phyloP scores from a whole-genome alignment of 2,888 invertebrate genomes.

The Dicranocentrus wangi region DNA sequence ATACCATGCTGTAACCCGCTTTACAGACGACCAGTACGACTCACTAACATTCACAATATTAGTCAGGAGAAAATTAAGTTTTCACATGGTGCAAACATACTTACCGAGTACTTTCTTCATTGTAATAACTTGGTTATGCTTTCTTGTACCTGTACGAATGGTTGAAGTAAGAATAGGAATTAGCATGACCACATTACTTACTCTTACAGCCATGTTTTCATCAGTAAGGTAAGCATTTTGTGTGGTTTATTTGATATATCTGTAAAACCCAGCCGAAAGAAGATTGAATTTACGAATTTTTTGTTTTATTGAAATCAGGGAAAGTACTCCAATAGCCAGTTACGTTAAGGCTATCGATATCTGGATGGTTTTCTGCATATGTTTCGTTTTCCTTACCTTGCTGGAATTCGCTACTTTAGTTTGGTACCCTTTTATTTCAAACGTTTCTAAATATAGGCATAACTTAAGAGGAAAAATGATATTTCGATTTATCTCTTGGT shows the following conservation, averaged over 20 bases:
- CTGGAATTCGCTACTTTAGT: constrained; percentile 56
- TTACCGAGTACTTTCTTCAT: constrained; percentile 68
- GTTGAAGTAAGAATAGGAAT: constrained; percentile 70
- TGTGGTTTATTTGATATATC: too few relatives aligned
- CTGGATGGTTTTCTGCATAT: too few relatives aligned
- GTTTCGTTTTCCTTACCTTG: constrained; percentile 49
- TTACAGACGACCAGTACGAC: too few relatives aligned
- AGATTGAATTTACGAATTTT: too few relatives aligned
- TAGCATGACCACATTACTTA: constrained; percentile 70
- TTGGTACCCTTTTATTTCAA: constrained; percentile 45
- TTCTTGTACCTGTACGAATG: constrained; percentile 67
- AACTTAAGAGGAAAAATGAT: too few relatives aligned
- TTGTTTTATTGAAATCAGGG: too few relatives aligned
- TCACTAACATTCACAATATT: constrained; percentile 52
- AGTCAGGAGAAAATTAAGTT: constrained; percentile 64
- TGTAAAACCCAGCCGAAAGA: too few relatives aligned
- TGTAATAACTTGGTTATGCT: constrained; percentile 70
- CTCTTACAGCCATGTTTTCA: constrained; percentile 70
- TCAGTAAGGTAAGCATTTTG: constrained; percentile 68
- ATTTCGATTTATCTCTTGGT: too few relatives aligned
- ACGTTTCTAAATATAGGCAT: background rate
- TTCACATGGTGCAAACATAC: constrained; percentile 70
- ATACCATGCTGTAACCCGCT: too few relatives aligned
- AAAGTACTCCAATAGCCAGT: constrained; percentile 18
- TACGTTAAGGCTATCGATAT: background rate